Conservation (phyloP, 2,888 invertebrate species). For the Reticulitermes lucifugus region DNA sequence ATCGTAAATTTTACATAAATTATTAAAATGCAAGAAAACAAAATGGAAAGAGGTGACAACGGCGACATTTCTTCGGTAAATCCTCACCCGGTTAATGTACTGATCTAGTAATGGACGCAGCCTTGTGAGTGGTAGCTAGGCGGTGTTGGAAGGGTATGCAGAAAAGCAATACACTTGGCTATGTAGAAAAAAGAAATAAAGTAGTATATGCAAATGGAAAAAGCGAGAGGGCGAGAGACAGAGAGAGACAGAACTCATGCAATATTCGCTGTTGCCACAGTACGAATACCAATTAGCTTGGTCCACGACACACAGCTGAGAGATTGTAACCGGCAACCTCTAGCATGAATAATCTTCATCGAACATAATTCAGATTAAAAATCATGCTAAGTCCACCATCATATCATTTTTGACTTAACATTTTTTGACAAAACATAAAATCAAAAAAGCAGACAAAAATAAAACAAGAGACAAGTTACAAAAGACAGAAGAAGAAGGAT, state of each 20-base stretch:
- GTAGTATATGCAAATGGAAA: neutral
- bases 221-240: neutral
- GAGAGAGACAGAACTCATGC: neutral
- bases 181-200: neutral
- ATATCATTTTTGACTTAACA: conserved; percentile 1
- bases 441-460: neutral
- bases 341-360: conserved; percentile 17
- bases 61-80: neutral
- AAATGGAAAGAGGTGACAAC: too few relatives aligned
- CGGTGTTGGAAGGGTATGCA: neutral
- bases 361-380: conserved; percentile 30
- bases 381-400: conserved; percentile 23
- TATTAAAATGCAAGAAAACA: too few relatives aligned
- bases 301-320: neutral
- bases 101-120: neutral
- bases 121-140: neutral
- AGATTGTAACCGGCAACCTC: neutral
- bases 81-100: neutral
- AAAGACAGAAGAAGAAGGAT: neutral
- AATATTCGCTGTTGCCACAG: conserved; percentile 21
- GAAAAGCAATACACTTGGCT: conserved; percentile 4
- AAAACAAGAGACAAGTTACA: neutral
- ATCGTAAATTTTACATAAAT: too few relatives aligned
- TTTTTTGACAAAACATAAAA: neutral
- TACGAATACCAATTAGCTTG: conserved; percentile 31